Conservation (phyloP, 2,113 vertebrate genomes). For the Petromus typicus region DNA sequence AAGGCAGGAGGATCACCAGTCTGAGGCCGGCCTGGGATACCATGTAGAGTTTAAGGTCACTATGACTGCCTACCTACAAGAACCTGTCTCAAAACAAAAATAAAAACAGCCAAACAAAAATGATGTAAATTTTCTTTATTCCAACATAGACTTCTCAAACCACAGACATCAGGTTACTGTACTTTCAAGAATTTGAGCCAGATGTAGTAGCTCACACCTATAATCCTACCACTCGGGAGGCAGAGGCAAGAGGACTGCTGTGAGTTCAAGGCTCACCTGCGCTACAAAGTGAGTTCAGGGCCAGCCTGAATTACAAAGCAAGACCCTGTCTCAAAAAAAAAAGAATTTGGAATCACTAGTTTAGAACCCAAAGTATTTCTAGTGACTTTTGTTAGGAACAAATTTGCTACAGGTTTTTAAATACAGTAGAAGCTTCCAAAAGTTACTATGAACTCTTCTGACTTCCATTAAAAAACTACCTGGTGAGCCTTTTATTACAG, state of each 20-base stretch:
- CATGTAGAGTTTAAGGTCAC: background rate
- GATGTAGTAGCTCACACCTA: too few species aligned
- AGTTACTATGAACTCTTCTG: slow-evolving; percentile 44
- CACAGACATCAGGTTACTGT: background rate
- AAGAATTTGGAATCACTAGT: background rate
- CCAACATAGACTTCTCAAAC: background rate
- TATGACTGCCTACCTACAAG: background rate
- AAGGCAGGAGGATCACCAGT: background rate
- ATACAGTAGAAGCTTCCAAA: background rate
- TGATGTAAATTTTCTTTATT: background rate
- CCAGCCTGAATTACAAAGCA: too few species aligned
- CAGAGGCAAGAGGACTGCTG: too few species aligned
- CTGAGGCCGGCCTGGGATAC: background rate
- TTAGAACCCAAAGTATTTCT: background rate
- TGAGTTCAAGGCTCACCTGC: too few species aligned
- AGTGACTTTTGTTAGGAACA: background rate
- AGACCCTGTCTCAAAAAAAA: too few species aligned
- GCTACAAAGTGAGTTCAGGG: too few species aligned
- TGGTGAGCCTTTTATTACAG: slow-evolving; percentile 52
- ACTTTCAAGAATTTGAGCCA: background rate
- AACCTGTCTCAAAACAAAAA: background rate
- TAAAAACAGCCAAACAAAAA: background rate
- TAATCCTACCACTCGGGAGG: too few species aligned
- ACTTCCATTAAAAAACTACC: slow-evolving; percentile 45
- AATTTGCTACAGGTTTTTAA: slow-evolving; percentile 41